Percentiles rank a stretch among this genome's conserved stretches.
phyloP scores from a whole-genome alignment of 2,888 invertebrate genomes.

The Clusia tigrina region DNA sequence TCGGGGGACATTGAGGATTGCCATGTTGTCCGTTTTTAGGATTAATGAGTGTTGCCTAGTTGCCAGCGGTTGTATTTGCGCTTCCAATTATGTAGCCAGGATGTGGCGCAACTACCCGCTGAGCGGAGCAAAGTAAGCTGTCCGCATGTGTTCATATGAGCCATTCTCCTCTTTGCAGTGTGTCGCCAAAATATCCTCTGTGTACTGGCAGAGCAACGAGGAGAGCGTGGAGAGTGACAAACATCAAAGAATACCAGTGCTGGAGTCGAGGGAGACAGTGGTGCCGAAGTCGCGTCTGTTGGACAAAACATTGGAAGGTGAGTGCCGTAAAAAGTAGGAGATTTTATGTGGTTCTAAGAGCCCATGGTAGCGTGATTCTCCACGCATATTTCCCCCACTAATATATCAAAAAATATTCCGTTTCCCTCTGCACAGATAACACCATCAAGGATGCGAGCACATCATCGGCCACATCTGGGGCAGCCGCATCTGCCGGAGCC shows the following conservation, averaged over 20 bases:
- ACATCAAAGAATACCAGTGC: conserved; percentile 76
- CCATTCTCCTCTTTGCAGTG: conserved; percentile 67
- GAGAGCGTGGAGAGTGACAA: conserved; percentile 84
- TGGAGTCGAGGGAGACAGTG: conserved; percentile 79
- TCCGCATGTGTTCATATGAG: conserved; percentile 7
- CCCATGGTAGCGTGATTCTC: neutral
- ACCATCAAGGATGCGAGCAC: conserved; percentile 40
- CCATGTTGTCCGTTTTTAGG: too few species aligned
- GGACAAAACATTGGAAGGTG: conserved; percentile 60
- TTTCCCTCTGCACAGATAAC: conserved; percentile 40
- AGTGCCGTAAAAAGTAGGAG: too few species aligned
- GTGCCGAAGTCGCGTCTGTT: conserved; percentile 69
- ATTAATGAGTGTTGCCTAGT: too few species aligned
- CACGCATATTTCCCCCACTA: too few species aligned
- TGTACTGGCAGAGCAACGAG: conserved; percentile 88
- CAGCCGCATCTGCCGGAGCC: neutral
- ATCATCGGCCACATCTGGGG: neutral
- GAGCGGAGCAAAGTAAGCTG: neutral
- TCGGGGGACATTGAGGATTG: neutral
- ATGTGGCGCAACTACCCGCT: neutral
- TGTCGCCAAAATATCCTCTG: conserved; percentile 84
- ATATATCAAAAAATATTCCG: neutral
- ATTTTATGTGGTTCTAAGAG: too few species aligned
- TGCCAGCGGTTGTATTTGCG: conserved; percentile 3
- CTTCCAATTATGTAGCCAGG: neutral